phyloP scores from a whole-genome alignment of 2,888 invertebrate species.

The Drosophila sordidapex region DNA sequence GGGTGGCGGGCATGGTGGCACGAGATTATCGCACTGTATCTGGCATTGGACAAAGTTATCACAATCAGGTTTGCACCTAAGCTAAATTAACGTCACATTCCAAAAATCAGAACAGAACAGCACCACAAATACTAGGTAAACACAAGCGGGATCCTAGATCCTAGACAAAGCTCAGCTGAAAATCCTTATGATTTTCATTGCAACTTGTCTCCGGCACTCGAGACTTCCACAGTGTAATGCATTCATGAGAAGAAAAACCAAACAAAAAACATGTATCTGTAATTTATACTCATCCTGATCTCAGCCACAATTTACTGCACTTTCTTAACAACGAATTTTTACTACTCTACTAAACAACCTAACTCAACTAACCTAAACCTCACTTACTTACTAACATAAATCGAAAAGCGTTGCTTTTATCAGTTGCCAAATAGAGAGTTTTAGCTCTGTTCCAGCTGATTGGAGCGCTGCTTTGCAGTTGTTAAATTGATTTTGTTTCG shows the following conservation, averaged over 20 bases:
- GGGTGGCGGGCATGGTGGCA: conserved; percentile 89
- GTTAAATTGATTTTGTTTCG: conserved; percentile 62
- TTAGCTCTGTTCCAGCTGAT: conserved; percentile 42
- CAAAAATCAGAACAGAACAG: conserved; percentile 48
- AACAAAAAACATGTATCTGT: background rate
- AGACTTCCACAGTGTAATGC: background rate
- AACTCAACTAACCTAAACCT: conserved; percentile 35
- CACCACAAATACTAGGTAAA: conserved; percentile 34
- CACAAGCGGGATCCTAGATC: conserved; percentile 15
- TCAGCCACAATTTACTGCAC: conserved; percentile 53
- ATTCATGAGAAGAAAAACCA: background rate
- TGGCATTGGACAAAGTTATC: conserved; percentile 85
- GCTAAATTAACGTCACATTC: conserved; percentile 67
- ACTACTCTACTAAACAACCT: conserved; percentile 32
- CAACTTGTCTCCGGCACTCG: background rate
- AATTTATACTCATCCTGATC: conserved; percentile 17
- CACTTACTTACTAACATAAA: conserved; percentile 14
- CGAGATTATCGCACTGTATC: conserved; percentile 86
- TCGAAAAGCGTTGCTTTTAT: conserved; percentile 35
- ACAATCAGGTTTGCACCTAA: conserved; percentile 84
- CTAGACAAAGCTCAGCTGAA: background rate
- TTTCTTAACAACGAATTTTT: conserved; percentile 36
- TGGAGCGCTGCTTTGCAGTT: conserved; percentile 31
- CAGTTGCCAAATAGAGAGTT: conserved; percentile 32
- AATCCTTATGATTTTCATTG: background rate